phyloP scores from a whole-genome alignment of 2,113 vertebrate genomes.

The Myodes glareolus region DNA sequence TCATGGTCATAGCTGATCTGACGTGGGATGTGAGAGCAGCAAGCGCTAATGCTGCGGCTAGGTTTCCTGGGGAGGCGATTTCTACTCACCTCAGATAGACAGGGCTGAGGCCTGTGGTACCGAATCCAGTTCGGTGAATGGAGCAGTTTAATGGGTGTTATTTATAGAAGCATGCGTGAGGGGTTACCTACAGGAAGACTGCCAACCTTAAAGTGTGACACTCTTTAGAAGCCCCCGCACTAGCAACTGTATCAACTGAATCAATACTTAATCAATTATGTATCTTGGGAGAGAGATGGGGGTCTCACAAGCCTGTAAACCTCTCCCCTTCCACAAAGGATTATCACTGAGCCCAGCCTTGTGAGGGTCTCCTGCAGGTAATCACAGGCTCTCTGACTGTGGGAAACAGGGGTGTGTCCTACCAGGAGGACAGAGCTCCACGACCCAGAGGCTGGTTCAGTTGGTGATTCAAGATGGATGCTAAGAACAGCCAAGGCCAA shows the following conservation, averaged over 20 bases:
- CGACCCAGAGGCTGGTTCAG: not conserved
- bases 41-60: not conserved
- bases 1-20: not conserved
- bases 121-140: not conserved
- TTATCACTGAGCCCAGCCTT: not conserved
- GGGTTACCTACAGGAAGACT: too few species aligned
- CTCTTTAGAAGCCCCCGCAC: not conserved
- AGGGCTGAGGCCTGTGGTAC: not conserved
- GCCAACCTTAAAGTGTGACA: not conserved
- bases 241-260: not conserved
- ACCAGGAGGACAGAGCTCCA: not conserved
- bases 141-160: not conserved
- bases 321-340: too few species aligned
- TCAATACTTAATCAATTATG: not conserved
- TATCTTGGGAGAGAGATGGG: not conserved
- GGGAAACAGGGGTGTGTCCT: not conserved
- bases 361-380: not conserved
- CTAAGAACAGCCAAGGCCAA: not conserved
- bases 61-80: not conserved
- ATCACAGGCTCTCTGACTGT: not conserved
- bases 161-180: not conserved
- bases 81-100: not conserved
- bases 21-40: not conserved
- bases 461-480: slow-evolving; percentile 25
- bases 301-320: not conserved